These are phyloP conservation scores for Pangasius sanitwongsei DNA, from an alignment of 2,797 vertebrate species.

Conservation along the genomic window DNA sequence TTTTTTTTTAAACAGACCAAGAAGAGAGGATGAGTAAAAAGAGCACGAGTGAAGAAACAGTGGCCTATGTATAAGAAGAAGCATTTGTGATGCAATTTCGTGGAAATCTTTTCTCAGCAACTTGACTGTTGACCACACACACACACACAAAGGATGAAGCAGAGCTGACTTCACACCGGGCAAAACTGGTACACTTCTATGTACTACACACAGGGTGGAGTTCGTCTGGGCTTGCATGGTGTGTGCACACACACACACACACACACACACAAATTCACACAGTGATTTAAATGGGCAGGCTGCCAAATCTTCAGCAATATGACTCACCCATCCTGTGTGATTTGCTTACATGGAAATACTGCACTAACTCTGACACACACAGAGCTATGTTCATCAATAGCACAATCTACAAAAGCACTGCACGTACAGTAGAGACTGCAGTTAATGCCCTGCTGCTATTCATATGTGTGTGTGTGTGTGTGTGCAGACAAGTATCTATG, in stretches of 20 bases:
- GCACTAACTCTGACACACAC: slow-evolving; percentile 26
- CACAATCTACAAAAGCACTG: neutral
- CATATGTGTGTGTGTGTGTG: neutral
- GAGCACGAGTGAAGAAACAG: neutral
- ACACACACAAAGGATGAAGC: slow-evolving; percentile 25
- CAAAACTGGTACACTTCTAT: slow-evolving; percentile 40
- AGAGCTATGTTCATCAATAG: slow-evolving; percentile 37
- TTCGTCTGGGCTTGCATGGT: slow-evolving; percentile 45
- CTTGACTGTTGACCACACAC: slow-evolving; percentile 25
- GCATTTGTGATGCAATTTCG: slow-evolving; percentile 47
- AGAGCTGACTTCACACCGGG: slow-evolving; percentile 34
- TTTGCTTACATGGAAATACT: slow-evolving; percentile 52
- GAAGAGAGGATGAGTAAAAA: slow-evolving; percentile 1
- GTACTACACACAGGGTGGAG: slow-evolving; percentile 44
- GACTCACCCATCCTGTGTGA: slow-evolving; percentile 41
- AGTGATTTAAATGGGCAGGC: slow-evolving; percentile 44
- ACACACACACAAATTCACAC: slow-evolving; percentile 6
- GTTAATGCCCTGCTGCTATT: neutral
- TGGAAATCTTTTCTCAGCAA: slow-evolving; percentile 53
- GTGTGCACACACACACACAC: slow-evolving; percentile 13
- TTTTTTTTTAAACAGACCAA: neutral
- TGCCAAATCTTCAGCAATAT: slow-evolving; percentile 34
- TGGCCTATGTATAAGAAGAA: slow-evolving; percentile 39
- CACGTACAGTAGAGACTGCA: neutral
- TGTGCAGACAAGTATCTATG: neutral